Evolutionary conservation across 2,888 invertebrate genomes (phyloP).

Genomic region (Pyrrhia umbra): DNA sequence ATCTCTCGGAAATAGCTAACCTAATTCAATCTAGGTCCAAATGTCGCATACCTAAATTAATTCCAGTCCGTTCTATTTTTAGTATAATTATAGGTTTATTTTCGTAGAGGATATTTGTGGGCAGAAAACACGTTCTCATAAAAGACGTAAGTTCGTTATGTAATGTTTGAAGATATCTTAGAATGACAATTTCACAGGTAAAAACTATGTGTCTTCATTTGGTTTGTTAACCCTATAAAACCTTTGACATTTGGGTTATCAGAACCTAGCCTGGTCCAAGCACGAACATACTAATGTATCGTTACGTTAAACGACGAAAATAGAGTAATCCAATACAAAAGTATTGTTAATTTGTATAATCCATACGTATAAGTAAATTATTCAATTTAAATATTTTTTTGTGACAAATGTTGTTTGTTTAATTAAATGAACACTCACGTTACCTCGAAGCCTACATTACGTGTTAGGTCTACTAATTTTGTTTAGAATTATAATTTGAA

Average conservation of each 20-base stretch:
- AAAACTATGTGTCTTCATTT: not conserved
- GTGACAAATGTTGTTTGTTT: too few species aligned
- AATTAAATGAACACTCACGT: too few species aligned
- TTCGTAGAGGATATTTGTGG: not conserved
- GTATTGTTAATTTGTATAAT: too few species aligned
- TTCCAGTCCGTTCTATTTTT: conserved; percentile 7
- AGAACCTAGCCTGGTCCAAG: too few species aligned
- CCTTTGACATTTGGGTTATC: not conserved
- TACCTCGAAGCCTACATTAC: too few species aligned
- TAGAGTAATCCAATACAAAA: too few species aligned
- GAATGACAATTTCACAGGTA: not conserved
- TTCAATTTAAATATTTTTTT: too few species aligned
- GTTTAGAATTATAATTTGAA: too few species aligned
- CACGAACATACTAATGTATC: too few species aligned
- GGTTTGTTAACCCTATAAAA: not conserved
- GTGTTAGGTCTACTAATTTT: too few species aligned
- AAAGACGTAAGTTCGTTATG: not conserved
- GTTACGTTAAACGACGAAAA: too few species aligned
- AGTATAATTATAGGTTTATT: conserved; percentile 2
- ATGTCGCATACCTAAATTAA: conserved; percentile 19
- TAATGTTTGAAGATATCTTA: not conserved
- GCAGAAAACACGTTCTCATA: not conserved
- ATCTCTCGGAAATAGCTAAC: conserved; percentile 25
- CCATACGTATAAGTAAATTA: too few species aligned
- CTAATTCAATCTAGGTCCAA: conserved; percentile 28